A percentile compares a stretch with the other conserved stretches of the same genome.
Evolutionary conservation across 64 coral and sea anemone species (phyloP).

Genomic region (Pachyseris speciosa): DNA sequence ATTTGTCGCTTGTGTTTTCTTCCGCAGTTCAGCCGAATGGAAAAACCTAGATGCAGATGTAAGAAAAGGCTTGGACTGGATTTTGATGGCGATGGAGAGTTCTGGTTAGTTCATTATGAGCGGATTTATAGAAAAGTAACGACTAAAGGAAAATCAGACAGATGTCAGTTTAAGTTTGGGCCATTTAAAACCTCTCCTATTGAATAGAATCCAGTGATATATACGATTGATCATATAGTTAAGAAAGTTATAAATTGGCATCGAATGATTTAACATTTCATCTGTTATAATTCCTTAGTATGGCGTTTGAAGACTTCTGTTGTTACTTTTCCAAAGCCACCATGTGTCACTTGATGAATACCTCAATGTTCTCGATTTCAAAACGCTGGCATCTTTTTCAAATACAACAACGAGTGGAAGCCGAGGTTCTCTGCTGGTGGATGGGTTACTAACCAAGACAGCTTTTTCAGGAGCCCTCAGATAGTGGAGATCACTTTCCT

Average conservation of each 20-base stretch:
- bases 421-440: constrained; percentile 61
- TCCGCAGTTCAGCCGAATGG: constrained; percentile 75
- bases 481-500: too few species aligned
- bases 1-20: not conserved
- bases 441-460: constrained; percentile 76
- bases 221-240: too few species aligned
- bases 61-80: constrained; percentile 77
- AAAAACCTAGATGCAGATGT: constrained; percentile 74
- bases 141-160: too few species aligned
- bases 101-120: too few species aligned
- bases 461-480: constrained; percentile 81
- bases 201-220: too few species aligned
- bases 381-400: constrained; percentile 74
- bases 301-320: constrained; percentile 85
- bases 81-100: constrained; percentile 85
- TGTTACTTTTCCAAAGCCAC: constrained; percentile 72
- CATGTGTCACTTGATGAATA: constrained; percentile 82
- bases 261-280: too few species aligned
- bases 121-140: too few species aligned
- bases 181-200: too few species aligned
- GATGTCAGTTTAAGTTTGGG: too few species aligned
- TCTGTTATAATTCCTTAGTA: too few species aligned
- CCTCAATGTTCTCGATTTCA: constrained; percentile 59
- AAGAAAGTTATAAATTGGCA: too few species aligned
- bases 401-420: constrained; percentile 53